Percentiles rank a stretch among this genome's conserved stretches.
phyloP scores from a whole-genome alignment of 2,113 vertebrate genomes.

The Pomatostomus ruficeps region DNA sequence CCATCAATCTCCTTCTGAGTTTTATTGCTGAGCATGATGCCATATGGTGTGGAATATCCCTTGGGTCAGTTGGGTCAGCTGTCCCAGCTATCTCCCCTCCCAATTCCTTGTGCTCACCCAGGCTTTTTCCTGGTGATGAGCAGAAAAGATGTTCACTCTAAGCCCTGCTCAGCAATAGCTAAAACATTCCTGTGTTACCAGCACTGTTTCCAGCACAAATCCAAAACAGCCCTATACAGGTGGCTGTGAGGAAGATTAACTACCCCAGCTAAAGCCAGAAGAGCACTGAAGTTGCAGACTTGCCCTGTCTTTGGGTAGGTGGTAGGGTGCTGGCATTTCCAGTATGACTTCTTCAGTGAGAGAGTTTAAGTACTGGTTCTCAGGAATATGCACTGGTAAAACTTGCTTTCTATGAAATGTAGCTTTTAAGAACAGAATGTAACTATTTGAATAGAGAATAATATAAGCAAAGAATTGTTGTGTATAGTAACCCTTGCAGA shows the following conservation, averaged over 20 bases:
- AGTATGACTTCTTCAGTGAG: not conserved
- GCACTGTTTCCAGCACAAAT: not conserved
- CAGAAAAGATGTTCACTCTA: not conserved
- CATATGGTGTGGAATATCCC: not conserved
- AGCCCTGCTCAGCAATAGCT: not conserved
- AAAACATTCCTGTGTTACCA: not conserved
- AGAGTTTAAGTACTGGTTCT: not conserved
- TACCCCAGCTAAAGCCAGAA: not conserved
- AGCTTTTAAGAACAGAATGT: not conserved
- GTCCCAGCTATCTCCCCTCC: not conserved
- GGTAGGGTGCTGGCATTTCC: not conserved
- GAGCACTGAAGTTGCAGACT: not conserved
- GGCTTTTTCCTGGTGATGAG: not conserved
- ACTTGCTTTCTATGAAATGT: not conserved
- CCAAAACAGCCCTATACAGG: not conserved
- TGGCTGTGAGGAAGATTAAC: not conserved
- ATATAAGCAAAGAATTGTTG: not conserved
- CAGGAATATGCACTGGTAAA: not conserved
- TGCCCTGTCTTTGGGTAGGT: not conserved
- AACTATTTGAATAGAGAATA: not conserved
- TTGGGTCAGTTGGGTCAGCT: not conserved
- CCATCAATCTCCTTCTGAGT: not conserved
- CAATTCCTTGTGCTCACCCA: not conserved
- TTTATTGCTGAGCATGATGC: not conserved
- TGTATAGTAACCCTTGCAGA: not conserved